Conservation (phyloP, 2,113 vertebrate genomes). For the Phylloscopus trochilus region DNA sequence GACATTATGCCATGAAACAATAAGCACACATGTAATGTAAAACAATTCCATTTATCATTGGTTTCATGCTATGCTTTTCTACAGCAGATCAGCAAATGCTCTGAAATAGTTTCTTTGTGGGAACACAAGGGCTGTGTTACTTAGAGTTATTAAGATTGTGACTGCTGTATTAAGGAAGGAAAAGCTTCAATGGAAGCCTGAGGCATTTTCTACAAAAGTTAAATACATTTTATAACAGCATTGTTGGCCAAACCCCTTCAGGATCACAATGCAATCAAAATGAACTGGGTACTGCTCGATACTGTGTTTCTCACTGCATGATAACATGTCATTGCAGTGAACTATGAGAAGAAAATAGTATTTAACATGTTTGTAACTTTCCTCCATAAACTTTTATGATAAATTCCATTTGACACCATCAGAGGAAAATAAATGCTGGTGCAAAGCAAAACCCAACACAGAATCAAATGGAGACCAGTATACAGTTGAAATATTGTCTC, state of each 20-base stretch:
- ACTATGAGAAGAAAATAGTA: slow-evolving; percentile 9
- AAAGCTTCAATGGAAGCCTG: not conserved
- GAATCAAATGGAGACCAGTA: not conserved
- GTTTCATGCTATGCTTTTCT: not conserved
- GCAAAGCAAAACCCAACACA: not conserved
- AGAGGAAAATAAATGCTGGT: not conserved
- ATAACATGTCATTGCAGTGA: slow-evolving; percentile 11
- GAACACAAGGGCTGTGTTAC: not conserved
- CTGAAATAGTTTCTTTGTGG: not conserved
- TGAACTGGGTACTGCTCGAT: not conserved
- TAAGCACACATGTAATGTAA: not conserved
- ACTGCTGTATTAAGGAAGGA: slow-evolving; percentile 17
- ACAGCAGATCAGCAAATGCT: not conserved
- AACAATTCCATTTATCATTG: not conserved
- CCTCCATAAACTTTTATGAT: not conserved
- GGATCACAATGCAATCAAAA: slow-evolving; percentile 19
- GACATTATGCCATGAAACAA: not conserved
- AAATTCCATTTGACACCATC: not conserved
- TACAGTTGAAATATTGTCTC: not conserved
- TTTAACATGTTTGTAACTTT: not conserved
- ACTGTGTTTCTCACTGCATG: not conserved
- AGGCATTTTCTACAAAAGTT: slow-evolving; percentile 27
- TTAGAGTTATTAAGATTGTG: not conserved
- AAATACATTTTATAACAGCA: not conserved
- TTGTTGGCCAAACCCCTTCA: slow-evolving; percentile 18